These are phyloP conservation scores for Palythoa caribaeorum DNA, from an alignment of 92 coral and sea anemone species.

Conservation along the genomic window DNA sequence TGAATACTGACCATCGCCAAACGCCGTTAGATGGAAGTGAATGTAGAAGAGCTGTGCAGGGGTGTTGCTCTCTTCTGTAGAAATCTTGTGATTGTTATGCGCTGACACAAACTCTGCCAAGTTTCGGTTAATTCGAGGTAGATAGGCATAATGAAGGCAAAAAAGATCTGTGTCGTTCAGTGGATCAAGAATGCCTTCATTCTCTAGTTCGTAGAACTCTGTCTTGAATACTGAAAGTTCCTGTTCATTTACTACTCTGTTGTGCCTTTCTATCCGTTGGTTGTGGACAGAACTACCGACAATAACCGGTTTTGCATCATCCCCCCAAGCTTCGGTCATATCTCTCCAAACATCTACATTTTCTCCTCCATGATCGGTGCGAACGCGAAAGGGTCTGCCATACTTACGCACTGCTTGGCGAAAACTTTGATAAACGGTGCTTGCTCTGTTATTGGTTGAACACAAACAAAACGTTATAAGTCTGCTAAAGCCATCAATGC, in stretches of 20 bases:
- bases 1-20: constrained; percentile 16
- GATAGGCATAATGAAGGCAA: constrained; percentile 65
- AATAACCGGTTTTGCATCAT: constrained; percentile 53
- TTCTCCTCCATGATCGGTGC: constrained; percentile 64
- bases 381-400: constrained; percentile 55
- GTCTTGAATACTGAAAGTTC: constrained; percentile 40
- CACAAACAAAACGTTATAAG: constrained; percentile 41
- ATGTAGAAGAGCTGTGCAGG: constrained; percentile 65
- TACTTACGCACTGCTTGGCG: constrained; percentile 15
- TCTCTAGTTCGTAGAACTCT: constrained; percentile 49
- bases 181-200: constrained; percentile 55
- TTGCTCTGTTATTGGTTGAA: constrained; percentile 49
- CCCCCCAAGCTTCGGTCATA: constrained; percentile 57
- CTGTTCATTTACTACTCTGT: constrained; percentile 64
- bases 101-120: constrained; percentile 61
- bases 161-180: constrained; percentile 66
- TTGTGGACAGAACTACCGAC: constrained; percentile 65
- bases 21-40: constrained; percentile 50
- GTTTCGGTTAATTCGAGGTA: constrained; percentile 61
- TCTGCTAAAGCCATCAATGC: constrained; percentile 56
- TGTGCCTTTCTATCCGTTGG: constrained; percentile 69
- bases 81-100: constrained; percentile 67
- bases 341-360: constrained; percentile 68
- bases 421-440: constrained; percentile 3
- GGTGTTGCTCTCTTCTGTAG: constrained; percentile 57